These are phyloP conservation scores for Aix galericulata DNA, from an alignment of 2,113 vertebrate genomes.

Conservation along the genomic window DNA sequence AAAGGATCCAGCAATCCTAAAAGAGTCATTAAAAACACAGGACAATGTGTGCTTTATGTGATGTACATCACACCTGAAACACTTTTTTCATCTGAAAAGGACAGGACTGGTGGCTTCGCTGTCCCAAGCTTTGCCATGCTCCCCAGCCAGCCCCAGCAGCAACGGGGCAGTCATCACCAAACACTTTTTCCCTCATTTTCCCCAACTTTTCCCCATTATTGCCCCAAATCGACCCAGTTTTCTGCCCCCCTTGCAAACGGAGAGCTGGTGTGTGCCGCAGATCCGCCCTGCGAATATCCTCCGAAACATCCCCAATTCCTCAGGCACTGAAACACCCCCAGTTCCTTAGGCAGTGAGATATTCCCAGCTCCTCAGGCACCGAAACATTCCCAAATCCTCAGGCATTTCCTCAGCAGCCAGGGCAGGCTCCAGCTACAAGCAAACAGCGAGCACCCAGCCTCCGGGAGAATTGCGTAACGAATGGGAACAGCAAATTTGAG, in stretches of 20 bases:
- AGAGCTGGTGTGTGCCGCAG: not conserved
- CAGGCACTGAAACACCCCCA: not conserved
- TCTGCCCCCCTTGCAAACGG: not conserved
- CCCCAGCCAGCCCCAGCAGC: not conserved
- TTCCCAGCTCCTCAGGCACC: conserved; percentile 11
- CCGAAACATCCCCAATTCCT: conserved; percentile 15
- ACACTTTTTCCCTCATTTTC: not conserved
- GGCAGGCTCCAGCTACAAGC: not conserved
- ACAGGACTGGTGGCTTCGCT: not conserved
- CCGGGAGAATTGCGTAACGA: not conserved
- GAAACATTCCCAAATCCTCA: conserved; percentile 15
- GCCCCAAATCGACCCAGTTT: not conserved
- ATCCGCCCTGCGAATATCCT: conserved; percentile 3
- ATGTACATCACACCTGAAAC: fast-evolving
- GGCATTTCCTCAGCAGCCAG: not conserved
- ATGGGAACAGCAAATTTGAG: not conserved
- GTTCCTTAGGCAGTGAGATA: not conserved
- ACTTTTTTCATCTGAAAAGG: not conserved
- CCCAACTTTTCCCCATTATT: not conserved
- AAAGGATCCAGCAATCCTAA: not conserved
- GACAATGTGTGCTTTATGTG: fast-evolving
- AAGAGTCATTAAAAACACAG: not conserved
- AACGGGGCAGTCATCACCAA: fast-evolving
- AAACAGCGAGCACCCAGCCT: not conserved
- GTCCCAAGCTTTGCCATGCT: not conserved